Conservation (phyloP, 30 jellyfish, hydroid and myxozoan genomes). For the Aurelia aurita region DNA sequence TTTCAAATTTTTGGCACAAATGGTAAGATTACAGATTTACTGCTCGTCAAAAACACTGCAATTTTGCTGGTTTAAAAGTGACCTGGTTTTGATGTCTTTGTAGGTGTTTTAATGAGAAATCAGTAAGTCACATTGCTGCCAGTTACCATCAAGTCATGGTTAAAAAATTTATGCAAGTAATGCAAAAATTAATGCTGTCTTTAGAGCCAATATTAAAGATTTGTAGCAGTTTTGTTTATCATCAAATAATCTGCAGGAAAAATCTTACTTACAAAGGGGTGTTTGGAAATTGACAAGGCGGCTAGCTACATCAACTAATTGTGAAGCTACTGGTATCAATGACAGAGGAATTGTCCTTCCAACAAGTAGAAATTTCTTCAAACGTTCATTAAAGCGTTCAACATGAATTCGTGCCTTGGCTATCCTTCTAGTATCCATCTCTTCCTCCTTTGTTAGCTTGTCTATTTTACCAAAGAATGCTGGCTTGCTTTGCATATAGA, state of each 20-base stretch:
- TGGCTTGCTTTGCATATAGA: conserved; percentile 81
- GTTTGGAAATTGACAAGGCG: conserved; percentile 68
- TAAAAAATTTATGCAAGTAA: too few species aligned
- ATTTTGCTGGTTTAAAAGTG: too few species aligned
- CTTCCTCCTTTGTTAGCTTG: conserved; percentile 73
- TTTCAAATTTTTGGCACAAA: too few species aligned
- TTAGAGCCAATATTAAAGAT: background rate
- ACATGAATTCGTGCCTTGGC: conserved; percentile 93
- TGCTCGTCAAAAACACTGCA: too few species aligned
- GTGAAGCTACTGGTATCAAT: conserved; percentile 80
- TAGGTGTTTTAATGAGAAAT: too few species aligned
- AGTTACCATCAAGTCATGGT: too few species aligned
- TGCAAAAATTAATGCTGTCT: background rate
- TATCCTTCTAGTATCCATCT: conserved; percentile 55
- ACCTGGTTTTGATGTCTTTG: too few species aligned
- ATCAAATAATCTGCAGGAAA: too few species aligned
- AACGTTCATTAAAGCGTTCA: conserved; percentile 86
- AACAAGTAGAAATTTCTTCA: conserved; percentile 67
- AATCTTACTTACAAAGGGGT: conserved; percentile 41
- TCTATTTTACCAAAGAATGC: conserved; percentile 77
- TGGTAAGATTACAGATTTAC: too few species aligned
- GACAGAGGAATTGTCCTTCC: conserved; percentile 77
- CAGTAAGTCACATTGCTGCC: too few species aligned
- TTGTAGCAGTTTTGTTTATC: background rate
- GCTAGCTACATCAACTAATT: conserved; percentile 75